Conservation (phyloP, 2,113 vertebrate species). For the Lethenteron camtschaticum region DNA sequence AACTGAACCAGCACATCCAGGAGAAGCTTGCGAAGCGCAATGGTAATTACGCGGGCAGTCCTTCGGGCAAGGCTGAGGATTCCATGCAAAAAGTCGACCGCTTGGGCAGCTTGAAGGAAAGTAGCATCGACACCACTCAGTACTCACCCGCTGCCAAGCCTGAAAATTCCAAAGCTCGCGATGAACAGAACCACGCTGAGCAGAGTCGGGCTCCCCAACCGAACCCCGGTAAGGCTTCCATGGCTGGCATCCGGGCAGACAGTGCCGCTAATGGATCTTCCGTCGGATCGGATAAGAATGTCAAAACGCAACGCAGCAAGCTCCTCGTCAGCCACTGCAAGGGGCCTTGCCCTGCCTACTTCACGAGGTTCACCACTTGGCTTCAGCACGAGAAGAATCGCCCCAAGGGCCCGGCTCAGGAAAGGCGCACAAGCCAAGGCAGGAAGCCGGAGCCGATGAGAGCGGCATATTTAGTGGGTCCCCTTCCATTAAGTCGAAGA, state of each 20-base stretch:
- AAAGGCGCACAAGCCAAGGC: constrained; percentile 26
- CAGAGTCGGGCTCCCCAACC: not conserved
- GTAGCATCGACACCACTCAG: not conserved
- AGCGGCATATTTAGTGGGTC: not conserved
- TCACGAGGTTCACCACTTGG: constrained; percentile 90
- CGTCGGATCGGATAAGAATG: too few relatives aligned
- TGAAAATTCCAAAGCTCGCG: too few relatives aligned
- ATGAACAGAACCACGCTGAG: not conserved
- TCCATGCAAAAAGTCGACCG: not conserved
- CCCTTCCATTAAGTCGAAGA: not conserved
- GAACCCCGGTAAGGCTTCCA: too few relatives aligned
- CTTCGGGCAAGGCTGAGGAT: not conserved
- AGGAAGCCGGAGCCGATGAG: constrained; percentile 35
- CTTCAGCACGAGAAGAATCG: constrained; percentile 43
- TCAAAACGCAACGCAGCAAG: not conserved
- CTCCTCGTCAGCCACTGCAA: constrained; percentile 59
- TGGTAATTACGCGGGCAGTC: too few relatives aligned
- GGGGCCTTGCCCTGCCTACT: constrained; percentile 73
- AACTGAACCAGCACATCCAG: not conserved
- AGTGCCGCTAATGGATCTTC: too few relatives aligned
- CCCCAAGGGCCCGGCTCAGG: constrained; percentile 45
- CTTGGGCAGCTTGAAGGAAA: too few relatives aligned
- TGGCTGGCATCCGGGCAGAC: too few relatives aligned
- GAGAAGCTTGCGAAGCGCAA: not conserved
- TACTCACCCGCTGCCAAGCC: too few relatives aligned